Conservation (phyloP, 2,797 vertebrate species). For the Sphenopsis melanotis region DNA sequence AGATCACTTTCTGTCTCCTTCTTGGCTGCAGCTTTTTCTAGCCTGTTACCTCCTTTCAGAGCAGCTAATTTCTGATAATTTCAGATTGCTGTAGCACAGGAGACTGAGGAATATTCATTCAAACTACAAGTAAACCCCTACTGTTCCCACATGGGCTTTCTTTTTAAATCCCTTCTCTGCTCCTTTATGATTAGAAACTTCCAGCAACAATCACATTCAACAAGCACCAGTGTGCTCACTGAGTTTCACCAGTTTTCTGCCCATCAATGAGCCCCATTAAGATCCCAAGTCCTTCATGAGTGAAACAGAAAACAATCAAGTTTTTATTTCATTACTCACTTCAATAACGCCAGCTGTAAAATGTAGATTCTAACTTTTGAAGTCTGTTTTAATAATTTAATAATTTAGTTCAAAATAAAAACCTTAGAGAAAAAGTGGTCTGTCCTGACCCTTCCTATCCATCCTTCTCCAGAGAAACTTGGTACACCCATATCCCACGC, state of each 20-base stretch:
- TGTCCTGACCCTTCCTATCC: not conserved
- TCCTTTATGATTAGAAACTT: not conserved
- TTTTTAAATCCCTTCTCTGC: not conserved
- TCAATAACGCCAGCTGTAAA: not conserved
- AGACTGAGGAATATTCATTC: not conserved
- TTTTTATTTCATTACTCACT: not conserved
- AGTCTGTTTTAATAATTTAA: not conserved
- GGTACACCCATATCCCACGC: not conserved
- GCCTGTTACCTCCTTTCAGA: not conserved
- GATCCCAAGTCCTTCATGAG: not conserved
- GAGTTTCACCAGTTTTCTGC: not conserved
- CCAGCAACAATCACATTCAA: not conserved
- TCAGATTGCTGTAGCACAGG: not conserved
- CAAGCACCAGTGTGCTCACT: not conserved
- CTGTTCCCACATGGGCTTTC: not conserved
- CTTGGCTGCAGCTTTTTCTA: not conserved
- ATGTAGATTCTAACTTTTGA: not conserved
- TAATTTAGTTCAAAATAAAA: not conserved
- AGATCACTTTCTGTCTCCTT: not conserved
- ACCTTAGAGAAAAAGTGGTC: not conserved
- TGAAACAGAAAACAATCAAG: not conserved
- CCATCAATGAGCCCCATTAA: not conserved
- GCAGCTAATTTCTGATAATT: not conserved
- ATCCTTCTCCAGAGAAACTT: not conserved
- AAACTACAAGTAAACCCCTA: not conserved